Conservation (phyloP, 37 sponge, comb jelly and placozoan species). For the Mnemiopsis leidyi region DNA sequence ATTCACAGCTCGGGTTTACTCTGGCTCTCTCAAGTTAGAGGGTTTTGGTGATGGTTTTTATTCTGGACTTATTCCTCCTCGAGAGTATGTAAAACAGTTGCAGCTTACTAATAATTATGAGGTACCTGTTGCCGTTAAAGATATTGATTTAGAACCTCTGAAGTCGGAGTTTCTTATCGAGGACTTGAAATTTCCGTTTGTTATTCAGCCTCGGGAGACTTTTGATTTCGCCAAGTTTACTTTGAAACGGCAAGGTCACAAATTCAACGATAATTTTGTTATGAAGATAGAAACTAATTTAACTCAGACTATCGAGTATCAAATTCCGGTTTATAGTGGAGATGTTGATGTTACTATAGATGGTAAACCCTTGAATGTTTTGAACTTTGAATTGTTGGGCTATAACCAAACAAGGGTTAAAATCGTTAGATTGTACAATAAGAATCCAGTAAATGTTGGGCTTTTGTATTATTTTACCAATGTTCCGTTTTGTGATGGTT, state of each 20-base stretch:
- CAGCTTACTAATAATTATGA: constrained; percentile 7
- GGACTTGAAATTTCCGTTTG: constrained; percentile 18
- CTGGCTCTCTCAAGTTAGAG: neutral
- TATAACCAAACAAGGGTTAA: constrained; percentile 51
- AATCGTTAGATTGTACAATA: neutral
- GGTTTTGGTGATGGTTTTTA: constrained; percentile 58
- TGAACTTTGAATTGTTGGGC: constrained; percentile 49
- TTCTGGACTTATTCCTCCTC: neutral
- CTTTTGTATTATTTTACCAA: constrained; percentile 50
- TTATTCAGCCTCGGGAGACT: neutral
- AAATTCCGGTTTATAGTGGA: constrained; percentile 18
- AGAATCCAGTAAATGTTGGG: constrained; percentile 27
- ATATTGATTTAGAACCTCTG: neutral
- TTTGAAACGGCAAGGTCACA: constrained; percentile 21
- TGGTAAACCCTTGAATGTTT: constrained; percentile 14
- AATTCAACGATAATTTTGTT: neutral
- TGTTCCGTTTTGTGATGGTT: constrained; percentile 54
- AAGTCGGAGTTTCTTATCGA: constrained; percentile 49
- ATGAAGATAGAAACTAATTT: constrained; percentile 25
- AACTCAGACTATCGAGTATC: neutral
- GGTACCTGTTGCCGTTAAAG: constrained; percentile 8
- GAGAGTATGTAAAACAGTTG: neutral
- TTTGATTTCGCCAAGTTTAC: constrained; percentile 24
- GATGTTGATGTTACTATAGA: constrained; percentile 38
- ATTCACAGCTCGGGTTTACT: constrained; percentile 32